Evolutionary conservation across 2,888 invertebrate species (phyloP).

Genomic region (Phoenoteleia sp.): DNA sequence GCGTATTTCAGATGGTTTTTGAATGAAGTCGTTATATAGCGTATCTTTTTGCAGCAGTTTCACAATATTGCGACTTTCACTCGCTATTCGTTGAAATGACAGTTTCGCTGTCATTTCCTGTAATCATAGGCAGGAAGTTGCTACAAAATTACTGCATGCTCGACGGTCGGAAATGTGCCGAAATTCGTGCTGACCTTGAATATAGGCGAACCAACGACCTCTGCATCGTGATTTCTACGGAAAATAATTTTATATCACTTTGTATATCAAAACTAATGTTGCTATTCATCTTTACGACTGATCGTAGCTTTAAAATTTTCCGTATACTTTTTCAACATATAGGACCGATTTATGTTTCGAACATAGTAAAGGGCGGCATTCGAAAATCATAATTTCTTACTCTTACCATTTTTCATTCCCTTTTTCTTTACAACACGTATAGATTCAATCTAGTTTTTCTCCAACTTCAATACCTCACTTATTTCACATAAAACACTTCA

Average conservation of each 20-base stretch:
- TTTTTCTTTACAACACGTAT: too few relatives aligned
- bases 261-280: too few relatives aligned
- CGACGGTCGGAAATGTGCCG: conserved; percentile 75
- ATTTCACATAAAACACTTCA: conserved; percentile 76
- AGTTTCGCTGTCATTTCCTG: conserved; percentile 78
- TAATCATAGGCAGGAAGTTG: conserved; percentile 82
- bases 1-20: too few relatives aligned
- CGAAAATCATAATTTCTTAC: too few relatives aligned
- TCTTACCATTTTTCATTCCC: background rate
- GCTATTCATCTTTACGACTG: too few relatives aligned
- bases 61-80: conserved; percentile 59
- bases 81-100: conserved; percentile 21
- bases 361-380: too few relatives aligned
- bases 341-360: too few relatives aligned
- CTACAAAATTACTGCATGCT: conserved; percentile 79
- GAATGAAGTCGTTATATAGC: conserved; percentile 17
- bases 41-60: conserved; percentile 44
- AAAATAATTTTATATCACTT: too few relatives aligned
- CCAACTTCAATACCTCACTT: too few relatives aligned
- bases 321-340: too few relatives aligned
- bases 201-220: conserved; percentile 31
- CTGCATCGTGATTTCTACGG: background rate
- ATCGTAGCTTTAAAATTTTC: too few relatives aligned
- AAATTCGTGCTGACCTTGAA: conserved; percentile 60
- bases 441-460: too few relatives aligned